phyloP scores from a whole-genome alignment of 2,888 invertebrate genomes.

The Plebejus anna region DNA sequence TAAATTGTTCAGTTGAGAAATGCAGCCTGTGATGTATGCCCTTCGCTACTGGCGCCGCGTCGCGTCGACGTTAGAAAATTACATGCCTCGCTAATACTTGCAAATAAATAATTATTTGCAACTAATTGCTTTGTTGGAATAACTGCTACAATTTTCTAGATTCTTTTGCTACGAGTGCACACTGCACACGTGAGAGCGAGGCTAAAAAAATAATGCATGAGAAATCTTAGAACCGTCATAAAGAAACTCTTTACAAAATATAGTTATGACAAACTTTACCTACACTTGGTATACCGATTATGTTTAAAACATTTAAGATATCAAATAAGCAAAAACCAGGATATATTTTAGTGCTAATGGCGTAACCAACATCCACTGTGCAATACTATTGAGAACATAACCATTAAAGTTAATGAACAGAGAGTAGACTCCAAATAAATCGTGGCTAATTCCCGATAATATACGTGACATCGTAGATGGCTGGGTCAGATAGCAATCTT shows the following conservation, averaged over 20 bases:
- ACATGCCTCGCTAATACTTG: conserved; percentile 65
- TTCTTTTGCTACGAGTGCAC: background rate
- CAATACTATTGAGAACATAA: background rate
- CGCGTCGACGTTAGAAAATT: conserved; percentile 73
- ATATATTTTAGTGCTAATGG: background rate
- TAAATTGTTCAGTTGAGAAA: conserved; percentile 58
- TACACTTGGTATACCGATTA: no score
- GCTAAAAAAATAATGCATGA: no score
- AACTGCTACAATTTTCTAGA: conserved; percentile 25
- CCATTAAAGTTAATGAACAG: conserved; percentile 2
- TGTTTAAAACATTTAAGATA: background rate
- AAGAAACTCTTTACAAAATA: no score
- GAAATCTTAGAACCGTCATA: no score
- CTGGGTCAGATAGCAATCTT: conserved; percentile 11
- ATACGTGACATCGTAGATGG: background rate
- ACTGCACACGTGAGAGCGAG: background rate
- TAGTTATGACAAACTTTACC: no score
- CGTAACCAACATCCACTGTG: conserved; percentile 6
- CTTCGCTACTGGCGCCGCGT: conserved; percentile 70
- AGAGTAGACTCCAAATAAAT: conserved; percentile 10
- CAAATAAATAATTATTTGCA: conserved; percentile 64
- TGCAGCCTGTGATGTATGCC: conserved; percentile 58
- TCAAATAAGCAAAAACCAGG: background rate
- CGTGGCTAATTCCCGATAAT: background rate
- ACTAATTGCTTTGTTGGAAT: conserved; percentile 50